phyloP scores from a whole-genome alignment of 2,797 vertebrate genomes.

The Dermochelys coriacea region DNA sequence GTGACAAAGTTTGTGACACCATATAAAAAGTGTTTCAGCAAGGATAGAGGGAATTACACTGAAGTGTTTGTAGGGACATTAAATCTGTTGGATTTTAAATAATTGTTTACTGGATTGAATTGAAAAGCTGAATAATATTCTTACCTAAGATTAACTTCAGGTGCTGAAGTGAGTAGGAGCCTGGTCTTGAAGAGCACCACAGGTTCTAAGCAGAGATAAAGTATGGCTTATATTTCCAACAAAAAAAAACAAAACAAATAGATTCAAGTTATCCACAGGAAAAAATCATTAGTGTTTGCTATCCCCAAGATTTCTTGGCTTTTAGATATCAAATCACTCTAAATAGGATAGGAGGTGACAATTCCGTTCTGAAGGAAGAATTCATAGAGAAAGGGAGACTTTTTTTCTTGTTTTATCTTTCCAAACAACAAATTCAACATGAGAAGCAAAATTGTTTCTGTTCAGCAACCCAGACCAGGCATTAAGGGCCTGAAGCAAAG shows the following conservation, averaged over 20 bases:
- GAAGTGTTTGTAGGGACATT: neutral
- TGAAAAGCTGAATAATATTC: neutral
- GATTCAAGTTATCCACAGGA: neutral
- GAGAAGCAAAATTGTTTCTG: neutral
- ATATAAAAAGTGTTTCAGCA: neutral
- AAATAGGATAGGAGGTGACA: neutral
- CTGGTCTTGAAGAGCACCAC: neutral
- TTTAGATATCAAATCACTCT: accelerated
- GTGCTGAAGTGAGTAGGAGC: accelerated
- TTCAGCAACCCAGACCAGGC: neutral
- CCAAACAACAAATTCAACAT: neutral
- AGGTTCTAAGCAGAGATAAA: neutral
- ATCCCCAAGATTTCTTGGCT: neutral
- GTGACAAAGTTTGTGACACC: neutral
- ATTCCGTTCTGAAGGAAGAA: neutral
- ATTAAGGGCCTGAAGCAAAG: neutral
- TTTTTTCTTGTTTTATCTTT: neutral
- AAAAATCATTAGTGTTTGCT: neutral
- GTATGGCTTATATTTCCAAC: neutral
- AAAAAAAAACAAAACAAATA: neutral
- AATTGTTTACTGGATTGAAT: neutral
- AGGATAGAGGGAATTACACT: neutral
- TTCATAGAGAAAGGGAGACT: accelerated
- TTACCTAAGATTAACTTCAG: neutral
- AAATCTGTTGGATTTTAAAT: accelerated